phyloP scores from a whole-genome alignment of 2,888 invertebrate species.

The Andrena marginata region DNA sequence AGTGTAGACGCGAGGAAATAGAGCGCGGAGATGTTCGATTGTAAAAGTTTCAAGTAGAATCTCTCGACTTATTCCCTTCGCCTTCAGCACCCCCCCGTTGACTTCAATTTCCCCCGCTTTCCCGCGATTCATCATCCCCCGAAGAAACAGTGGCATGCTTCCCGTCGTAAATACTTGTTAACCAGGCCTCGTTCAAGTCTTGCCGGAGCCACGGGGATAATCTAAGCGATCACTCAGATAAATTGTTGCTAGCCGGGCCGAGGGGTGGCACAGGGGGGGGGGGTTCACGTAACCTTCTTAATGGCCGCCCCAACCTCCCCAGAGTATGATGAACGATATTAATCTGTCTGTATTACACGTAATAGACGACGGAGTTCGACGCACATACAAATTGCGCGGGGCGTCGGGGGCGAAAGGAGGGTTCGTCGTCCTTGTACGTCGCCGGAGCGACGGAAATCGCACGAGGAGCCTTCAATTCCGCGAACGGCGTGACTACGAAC shows the following conservation, averaged over 20 bases:
- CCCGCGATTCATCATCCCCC: not conserved
- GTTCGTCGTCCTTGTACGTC: not conserved
- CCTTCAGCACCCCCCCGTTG: not conserved
- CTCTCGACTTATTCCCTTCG: not conserved
- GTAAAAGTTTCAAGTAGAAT: not conserved
- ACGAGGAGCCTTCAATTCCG: not conserved
- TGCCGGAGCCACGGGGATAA: conserved; percentile 14
- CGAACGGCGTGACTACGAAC: not conserved
- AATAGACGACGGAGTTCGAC: conserved; percentile 11
- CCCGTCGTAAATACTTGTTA: conserved; percentile 27
- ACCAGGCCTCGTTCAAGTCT: not conserved
- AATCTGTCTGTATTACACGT: conserved; percentile 36
- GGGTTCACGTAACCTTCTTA: conserved; percentile 30
- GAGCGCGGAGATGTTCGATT: not conserved
- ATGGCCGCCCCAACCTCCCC: conserved; percentile 10
- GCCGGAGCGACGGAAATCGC: not conserved
- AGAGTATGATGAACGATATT: conserved; percentile 32
- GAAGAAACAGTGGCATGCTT: not conserved
- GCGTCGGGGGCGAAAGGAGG: not conserved
- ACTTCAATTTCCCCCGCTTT: not conserved
- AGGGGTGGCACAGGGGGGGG: not conserved
- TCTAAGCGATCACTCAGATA: conserved; percentile 30
- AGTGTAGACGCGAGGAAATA: not conserved
- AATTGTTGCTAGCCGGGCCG: conserved; percentile 23
- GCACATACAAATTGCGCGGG: not conserved